Conservation (phyloP, 2,797 vertebrate genomes). For the Anableps anableps region DNA sequence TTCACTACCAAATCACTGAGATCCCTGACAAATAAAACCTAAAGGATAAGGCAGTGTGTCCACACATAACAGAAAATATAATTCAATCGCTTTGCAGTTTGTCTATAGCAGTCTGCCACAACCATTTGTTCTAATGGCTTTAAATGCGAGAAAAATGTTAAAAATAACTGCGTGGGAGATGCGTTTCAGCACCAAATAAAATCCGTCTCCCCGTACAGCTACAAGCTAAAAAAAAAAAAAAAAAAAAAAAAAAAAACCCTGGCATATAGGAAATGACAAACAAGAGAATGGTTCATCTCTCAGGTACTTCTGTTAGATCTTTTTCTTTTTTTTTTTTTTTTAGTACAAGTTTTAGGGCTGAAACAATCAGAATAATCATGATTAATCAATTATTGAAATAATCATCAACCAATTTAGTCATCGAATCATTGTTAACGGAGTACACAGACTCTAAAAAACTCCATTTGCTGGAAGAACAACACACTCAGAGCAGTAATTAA, state of each 20-base stretch:
- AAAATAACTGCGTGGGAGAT: neutral
- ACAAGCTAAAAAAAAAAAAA: neutral
- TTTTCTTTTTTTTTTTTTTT: neutral
- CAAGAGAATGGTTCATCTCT: neutral
- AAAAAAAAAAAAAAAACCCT: neutral
- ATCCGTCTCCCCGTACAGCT: neutral
- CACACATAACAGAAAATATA: neutral
- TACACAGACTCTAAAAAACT: neutral
- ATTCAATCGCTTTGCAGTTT: neutral
- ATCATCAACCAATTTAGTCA: neutral
- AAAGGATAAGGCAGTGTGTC: neutral
- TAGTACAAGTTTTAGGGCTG: neutral
- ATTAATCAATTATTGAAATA: neutral
- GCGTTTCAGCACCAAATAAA: too few relatives aligned
- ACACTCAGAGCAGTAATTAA: too few relatives aligned
- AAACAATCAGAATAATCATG: neutral
- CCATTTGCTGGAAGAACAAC: too few relatives aligned
- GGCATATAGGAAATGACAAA: neutral
- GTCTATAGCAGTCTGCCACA: neutral
- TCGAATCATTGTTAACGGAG: neutral
- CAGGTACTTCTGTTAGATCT: neutral
- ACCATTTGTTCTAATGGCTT: neutral
- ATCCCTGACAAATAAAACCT: neutral
- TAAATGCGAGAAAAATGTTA: neutral
- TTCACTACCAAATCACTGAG: neutral